These are phyloP conservation scores for Drosophila hydei DNA, from an alignment of 1,140 invertebrate genomes.

Conservation along the genomic window DNA sequence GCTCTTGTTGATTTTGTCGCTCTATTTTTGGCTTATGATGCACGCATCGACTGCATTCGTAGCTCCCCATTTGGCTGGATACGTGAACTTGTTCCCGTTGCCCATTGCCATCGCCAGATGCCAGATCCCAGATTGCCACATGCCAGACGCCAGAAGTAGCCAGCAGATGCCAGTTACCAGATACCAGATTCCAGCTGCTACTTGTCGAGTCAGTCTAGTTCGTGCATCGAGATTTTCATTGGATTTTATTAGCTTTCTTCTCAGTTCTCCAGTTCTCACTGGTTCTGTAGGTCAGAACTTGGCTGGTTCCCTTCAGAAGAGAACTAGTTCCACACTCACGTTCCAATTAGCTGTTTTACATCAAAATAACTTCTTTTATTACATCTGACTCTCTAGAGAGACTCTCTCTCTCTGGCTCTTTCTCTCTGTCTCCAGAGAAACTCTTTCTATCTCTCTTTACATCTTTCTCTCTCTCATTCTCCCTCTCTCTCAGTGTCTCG, in stretches of 20 bases:
- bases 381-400: neutral
- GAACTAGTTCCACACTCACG: no score
- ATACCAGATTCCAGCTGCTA: neutral
- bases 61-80: constrained; percentile 4
- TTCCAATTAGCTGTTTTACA: no score
- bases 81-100: constrained; percentile 6
- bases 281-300: constrained; percentile 2
- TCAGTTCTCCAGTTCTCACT: neutral
- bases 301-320: neutral
- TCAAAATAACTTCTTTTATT: neutral
- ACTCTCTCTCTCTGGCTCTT: neutral
- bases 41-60: constrained; percentile 16
- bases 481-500: neutral
- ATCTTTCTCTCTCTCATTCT: neutral
- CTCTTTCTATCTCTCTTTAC: neutral
- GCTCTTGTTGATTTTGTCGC: constrained; percentile 33
- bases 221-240: neutral
- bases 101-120: neutral
- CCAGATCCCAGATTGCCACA: constrained; percentile 8
- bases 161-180: neutral
- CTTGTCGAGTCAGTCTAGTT: neutral
- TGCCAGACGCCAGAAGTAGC: neutral
- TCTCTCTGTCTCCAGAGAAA: neutral
- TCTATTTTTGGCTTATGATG: constrained; percentile 45
- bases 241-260: constrained; percentile 6